These are phyloP conservation scores for Apodemia zela DNA, from an alignment of 2,888 invertebrate genomes.

Conservation along the genomic window DNA sequence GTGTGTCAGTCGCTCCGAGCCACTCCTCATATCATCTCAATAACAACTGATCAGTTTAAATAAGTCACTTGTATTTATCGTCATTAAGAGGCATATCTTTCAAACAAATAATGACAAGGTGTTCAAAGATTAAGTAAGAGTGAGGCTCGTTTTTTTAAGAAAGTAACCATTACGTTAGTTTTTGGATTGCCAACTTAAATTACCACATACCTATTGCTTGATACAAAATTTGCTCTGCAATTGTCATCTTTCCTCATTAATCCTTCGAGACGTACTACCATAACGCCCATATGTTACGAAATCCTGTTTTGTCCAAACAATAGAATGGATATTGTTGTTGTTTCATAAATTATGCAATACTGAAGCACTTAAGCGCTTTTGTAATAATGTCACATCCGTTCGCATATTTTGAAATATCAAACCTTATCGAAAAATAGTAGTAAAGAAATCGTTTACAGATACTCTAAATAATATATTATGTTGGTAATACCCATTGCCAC, in stretches of 20 bases:
- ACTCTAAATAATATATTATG: no score
- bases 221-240: not conserved
- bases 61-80: constrained; percentile 35
- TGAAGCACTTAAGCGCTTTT: constrained; percentile 32
- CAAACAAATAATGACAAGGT: constrained; percentile 9
- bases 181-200: not conserved
- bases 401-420: not conserved
- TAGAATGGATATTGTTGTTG: constrained; percentile 51
- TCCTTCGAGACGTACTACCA: constrained; percentile 50
- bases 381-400: constrained; percentile 44
- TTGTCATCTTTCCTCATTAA: constrained; percentile 22
- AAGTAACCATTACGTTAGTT: not conserved
- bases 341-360: constrained; percentile 53
- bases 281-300: constrained; percentile 57
- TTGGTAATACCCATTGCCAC: no score
- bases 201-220: not conserved
- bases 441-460: not conserved
- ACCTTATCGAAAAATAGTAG: not conserved
- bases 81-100: constrained; percentile 9
- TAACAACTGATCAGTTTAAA: constrained; percentile 48
- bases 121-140: constrained; percentile 5
- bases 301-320: constrained; percentile 56
- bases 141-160: not conserved
- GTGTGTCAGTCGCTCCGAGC: constrained; percentile 57
- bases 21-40: constrained; percentile 39